Conservation (phyloP, 2,797 vertebrate genomes). For the Miichthys miiuy region DNA sequence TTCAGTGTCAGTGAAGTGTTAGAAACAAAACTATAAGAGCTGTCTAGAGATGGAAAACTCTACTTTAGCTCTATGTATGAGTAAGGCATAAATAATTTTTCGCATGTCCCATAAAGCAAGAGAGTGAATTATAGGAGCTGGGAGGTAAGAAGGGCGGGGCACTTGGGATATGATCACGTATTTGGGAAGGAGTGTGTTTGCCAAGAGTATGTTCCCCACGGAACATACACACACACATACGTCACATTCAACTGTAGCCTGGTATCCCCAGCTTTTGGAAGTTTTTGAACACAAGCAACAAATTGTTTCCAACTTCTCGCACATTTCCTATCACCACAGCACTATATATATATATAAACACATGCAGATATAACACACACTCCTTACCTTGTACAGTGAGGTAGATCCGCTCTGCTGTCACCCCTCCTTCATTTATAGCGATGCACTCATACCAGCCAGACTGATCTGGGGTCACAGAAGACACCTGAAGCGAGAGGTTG, state of each 20-base stretch:
- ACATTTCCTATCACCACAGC: not conserved
- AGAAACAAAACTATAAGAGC: slow-evolving; percentile 34
- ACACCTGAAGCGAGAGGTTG: slow-evolving; percentile 91
- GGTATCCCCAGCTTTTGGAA: not conserved
- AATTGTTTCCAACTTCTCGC: not conserved
- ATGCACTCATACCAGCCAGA: slow-evolving; percentile 91
- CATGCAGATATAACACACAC: not conserved
- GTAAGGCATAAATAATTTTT: slow-evolving; percentile 75
- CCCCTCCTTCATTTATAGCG: slow-evolving; percentile 90
- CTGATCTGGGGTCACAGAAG: slow-evolving; percentile 78
- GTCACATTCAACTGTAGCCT: not conserved
- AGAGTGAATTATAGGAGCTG: slow-evolving; percentile 67
- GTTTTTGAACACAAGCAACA: not conserved
- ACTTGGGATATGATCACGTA: slow-evolving; percentile 51
- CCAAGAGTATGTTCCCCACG: slow-evolving; percentile 37
- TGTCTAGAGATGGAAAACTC: slow-evolving; percentile 53
- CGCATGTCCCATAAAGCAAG: slow-evolving; percentile 68
- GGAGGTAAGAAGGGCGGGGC: slow-evolving; percentile 10
- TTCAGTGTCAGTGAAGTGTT: slow-evolving; percentile 50
- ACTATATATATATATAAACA: not conserved
- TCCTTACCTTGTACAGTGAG: slow-evolving; percentile 92
- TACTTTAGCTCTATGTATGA: slow-evolving; percentile 29
- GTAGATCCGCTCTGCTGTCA: slow-evolving; percentile 81
- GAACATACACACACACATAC: slow-evolving; percentile 1
- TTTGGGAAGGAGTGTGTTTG: slow-evolving; percentile 44